Conservation (phyloP, 1,140 invertebrate species). For the Heliconius nattereri region DNA sequence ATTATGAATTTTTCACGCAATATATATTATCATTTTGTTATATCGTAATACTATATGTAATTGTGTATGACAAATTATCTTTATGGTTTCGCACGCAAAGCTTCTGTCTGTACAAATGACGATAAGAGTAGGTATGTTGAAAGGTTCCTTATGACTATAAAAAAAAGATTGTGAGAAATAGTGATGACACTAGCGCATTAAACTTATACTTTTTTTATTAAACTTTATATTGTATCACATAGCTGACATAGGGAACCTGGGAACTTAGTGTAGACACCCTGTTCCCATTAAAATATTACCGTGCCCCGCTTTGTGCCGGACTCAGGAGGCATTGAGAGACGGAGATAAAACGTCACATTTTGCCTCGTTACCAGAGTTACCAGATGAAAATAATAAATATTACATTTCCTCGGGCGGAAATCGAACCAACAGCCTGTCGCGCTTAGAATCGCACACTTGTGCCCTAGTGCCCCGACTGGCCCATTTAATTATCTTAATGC, state of each 20-base stretch:
- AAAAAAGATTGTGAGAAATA: background rate
- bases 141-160: background rate
- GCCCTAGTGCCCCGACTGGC: too few relatives aligned
- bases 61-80: conserved; percentile 46
- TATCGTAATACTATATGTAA: conserved; percentile 27
- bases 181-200: too few relatives aligned
- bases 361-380: background rate
- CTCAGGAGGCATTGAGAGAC: background rate
- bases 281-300: too few relatives aligned
- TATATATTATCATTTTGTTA: conserved; percentile 42
- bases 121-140: too few relatives aligned
- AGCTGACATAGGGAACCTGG: background rate
- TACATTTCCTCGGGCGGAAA: background rate
- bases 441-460: too few relatives aligned
- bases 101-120: background rate
- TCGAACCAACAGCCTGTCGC: background rate
- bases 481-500: too few relatives aligned
- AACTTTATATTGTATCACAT: background rate
- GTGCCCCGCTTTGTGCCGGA: background rate
- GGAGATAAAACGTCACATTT: background rate
- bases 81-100: conserved; percentile 41
- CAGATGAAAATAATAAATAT: background rate
- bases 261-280: background rate
- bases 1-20: conserved; percentile 55
- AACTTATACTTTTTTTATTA: background rate